A percentile compares a stretch with the other conserved stretches of the same genome.
Conservation (phyloP, 2,113 vertebrate species). For the Astur gentilis region DNA sequence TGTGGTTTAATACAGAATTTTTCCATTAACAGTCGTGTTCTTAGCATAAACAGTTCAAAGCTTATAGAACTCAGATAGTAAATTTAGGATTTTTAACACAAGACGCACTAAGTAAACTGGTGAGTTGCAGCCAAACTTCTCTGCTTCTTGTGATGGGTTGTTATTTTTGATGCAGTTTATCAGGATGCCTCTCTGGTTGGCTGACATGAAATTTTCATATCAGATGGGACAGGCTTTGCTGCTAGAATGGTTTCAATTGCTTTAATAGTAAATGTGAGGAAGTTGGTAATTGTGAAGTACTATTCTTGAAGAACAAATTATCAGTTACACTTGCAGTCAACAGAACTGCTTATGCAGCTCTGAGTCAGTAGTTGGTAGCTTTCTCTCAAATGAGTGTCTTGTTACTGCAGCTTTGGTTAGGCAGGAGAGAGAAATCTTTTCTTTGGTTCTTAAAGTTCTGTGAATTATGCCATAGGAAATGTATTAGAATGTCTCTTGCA, state of each 20-base stretch:
- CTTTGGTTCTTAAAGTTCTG: background rate
- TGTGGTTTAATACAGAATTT: background rate
- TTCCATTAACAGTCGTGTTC: background rate
- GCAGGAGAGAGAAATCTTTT: background rate
- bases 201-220: background rate
- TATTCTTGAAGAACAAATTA: background rate
- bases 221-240: background rate
- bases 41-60: background rate
- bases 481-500: background rate
- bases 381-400: background rate
- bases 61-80: background rate
- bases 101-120: background rate
- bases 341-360: background rate
- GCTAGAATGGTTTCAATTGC: background rate
- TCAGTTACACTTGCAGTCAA: background rate
- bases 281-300: background rate
- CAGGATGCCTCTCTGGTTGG: background rate
- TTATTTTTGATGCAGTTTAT: background rate
- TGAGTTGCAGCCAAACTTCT: background rate
- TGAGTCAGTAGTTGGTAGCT: background rate
- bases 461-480: background rate
- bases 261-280: background rate
- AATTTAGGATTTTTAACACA: background rate
- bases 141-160: background rate
- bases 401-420: background rate